Evolutionary conservation across 2,113 vertebrate species (phyloP).

Genomic region (Aspiorhynchus laticeps): DNA sequence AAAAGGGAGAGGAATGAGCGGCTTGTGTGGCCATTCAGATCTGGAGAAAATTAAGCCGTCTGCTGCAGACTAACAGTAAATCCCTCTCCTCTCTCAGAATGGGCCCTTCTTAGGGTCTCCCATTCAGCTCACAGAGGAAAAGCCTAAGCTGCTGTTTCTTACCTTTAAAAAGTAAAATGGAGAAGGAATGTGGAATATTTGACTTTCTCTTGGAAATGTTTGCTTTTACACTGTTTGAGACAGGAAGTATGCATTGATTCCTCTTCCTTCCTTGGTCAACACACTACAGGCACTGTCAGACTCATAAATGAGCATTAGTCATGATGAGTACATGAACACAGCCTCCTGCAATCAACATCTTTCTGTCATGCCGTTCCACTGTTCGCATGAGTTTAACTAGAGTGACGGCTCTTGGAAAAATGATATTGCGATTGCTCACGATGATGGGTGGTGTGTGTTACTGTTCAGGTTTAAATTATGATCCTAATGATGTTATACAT

Average conservation of each 20-base stretch:
- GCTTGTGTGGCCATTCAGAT: slow-evolving; percentile 39
- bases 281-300: not conserved
- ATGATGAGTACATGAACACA: slow-evolving; percentile 16
- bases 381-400: not conserved
- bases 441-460: slow-evolving; percentile 12
- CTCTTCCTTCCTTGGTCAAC: slow-evolving; percentile 51
- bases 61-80: slow-evolving; percentile 29
- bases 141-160: slow-evolving; percentile 1
- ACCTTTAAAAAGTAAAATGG: slow-evolving; percentile 26
- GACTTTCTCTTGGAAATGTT: slow-evolving; percentile 34
- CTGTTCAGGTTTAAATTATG: slow-evolving; percentile 7
- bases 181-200: slow-evolving; percentile 44
- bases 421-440: not conserved
- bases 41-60: slow-evolving; percentile 46
- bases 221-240: slow-evolving; percentile 31
- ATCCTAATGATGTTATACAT: slow-evolving; percentile 41
- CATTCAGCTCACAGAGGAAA: slow-evolving; percentile 9
- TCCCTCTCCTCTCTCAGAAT: not conserved
- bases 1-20: not conserved
- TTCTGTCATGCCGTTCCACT: not conserved
- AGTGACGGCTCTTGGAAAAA: not conserved
- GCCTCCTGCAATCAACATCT: slow-evolving; percentile 19
- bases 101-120: slow-evolving; percentile 6
- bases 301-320: slow-evolving; percentile 16
- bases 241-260: slow-evolving; percentile 35